Evolutionary conservation across 2,888 invertebrate species (phyloP).

Genomic region (Diaprepes abbreviatus): DNA sequence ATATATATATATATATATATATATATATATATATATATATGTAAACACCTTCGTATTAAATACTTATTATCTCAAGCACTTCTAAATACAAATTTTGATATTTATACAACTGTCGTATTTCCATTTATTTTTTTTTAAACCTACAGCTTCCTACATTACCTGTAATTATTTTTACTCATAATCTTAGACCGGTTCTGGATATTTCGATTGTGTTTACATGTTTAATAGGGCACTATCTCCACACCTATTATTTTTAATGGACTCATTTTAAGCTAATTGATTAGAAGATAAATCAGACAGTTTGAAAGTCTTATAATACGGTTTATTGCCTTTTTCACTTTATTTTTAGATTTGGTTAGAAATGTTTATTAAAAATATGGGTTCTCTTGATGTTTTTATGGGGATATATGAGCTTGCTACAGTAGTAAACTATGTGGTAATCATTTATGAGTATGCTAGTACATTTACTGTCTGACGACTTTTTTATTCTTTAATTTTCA

Average conservation of each 20-base stretch:
- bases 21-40: too few species aligned
- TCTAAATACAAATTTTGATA: too few species aligned
- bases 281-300: conserved; percentile 27
- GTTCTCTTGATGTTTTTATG: conserved; percentile 20
- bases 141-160: too few species aligned
- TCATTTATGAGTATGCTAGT: background rate
- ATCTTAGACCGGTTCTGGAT: too few species aligned
- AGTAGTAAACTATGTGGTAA: background rate
- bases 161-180: too few species aligned
- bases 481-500: too few species aligned
- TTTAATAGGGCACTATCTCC: conserved; percentile 6
- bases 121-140: too few species aligned
- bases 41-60: too few species aligned
- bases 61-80: too few species aligned
- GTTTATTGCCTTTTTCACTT: conserved; percentile 13
- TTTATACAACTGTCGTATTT: too few species aligned
- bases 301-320: background rate
- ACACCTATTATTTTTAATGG: conserved; percentile 33
- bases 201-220: conserved; percentile 28
- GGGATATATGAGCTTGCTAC: background rate
- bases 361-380: conserved; percentile 19
- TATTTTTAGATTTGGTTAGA: conserved; percentile 20
- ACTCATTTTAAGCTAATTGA: conserved; percentile 28
- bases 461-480: background rate
- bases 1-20: too few species aligned